Conservation (phyloP, 2,888 invertebrate species). For the Nebria salina region DNA sequence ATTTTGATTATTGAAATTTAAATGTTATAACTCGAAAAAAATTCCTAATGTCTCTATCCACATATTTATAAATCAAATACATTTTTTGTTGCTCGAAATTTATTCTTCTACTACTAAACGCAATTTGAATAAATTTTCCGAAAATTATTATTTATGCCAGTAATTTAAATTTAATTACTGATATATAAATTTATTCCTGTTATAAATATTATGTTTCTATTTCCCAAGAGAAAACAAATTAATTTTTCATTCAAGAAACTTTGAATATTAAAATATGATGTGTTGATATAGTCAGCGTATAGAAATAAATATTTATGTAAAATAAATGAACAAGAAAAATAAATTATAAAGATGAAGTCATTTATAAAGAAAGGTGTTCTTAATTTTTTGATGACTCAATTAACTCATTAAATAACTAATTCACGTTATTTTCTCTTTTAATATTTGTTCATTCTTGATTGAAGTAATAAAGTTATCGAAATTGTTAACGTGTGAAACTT, state of each 20-base stretch:
- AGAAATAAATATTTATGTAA: neutral
- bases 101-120: neutral
- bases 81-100: neutral
- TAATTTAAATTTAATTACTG: conserved; percentile 1
- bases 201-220: neutral
- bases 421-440: neutral
- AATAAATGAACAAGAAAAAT: neutral
- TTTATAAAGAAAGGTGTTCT: conserved; percentile 1
- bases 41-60: conserved; percentile 31
- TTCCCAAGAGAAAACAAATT: neutral
- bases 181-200: neutral
- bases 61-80: conserved; percentile 22
- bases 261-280: neutral
- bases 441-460: neutral
- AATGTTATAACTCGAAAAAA: conserved; percentile 34
- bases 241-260: conserved; percentile 1
- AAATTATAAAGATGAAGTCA: neutral
- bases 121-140: no score
- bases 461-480: neutral
- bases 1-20: conserved; percentile 30
- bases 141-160: neutral
- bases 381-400: neutral
- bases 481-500: neutral
- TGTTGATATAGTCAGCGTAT: neutral
- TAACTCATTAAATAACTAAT: neutral